These are phyloP conservation scores for Drosophila repleta DNA, from an alignment of 1,140 invertebrate species.

Conservation along the genomic window DNA sequence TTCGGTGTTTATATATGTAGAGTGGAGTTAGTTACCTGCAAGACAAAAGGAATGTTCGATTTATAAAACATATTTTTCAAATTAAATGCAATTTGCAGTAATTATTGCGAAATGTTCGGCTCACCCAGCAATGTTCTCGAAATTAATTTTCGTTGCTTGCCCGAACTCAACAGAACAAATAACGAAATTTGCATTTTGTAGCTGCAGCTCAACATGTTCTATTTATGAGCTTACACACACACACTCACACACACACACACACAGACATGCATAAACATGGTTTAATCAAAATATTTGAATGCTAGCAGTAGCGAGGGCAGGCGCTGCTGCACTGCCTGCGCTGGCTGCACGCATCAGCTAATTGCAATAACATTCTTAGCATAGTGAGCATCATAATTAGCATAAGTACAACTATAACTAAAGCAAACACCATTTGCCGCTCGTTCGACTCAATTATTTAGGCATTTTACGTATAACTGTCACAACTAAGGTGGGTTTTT, in stretches of 20 bases:
- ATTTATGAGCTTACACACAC: slow-evolving; percentile 6
- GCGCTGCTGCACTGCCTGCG: neutral
- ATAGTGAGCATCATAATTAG: neutral
- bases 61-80: slow-evolving; percentile 24
- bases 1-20: neutral
- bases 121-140: neutral
- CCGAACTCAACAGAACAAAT: neutral
- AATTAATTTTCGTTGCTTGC: slow-evolving; percentile 3
- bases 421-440: neutral
- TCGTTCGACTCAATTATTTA: too few species aligned
- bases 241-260: neutral
- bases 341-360: neutral
- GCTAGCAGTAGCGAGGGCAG: neutral
- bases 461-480: too few species aligned
- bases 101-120: neutral
- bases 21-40: slow-evolving; percentile 47
- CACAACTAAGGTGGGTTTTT: too few species aligned
- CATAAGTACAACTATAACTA: neutral
- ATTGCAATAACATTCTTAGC: slow-evolving; percentile 1
- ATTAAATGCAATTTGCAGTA: slow-evolving; percentile 27
- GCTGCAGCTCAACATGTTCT: neutral
- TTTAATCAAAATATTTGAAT: slow-evolving; percentile 9
- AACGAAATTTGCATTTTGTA: slow-evolving; percentile 4
- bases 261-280: neutral
- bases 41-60: slow-evolving; percentile 31